These are phyloP conservation scores for Drosophila rufa DNA, from an alignment of 1,140 invertebrate species.

Conservation along the genomic window DNA sequence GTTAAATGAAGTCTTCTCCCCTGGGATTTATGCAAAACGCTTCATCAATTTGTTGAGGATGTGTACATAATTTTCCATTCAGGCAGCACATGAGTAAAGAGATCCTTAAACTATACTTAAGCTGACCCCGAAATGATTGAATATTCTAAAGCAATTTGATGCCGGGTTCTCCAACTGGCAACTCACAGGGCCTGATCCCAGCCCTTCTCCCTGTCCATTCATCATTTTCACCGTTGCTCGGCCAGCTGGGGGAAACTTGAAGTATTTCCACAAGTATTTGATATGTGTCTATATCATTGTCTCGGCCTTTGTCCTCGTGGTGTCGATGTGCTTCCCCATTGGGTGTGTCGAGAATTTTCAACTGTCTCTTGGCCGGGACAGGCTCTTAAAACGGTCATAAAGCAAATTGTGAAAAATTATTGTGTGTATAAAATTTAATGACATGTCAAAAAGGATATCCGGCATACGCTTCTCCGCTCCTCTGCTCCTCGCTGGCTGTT, in stretches of 20 bases:
- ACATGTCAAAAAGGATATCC: conserved; percentile 84
- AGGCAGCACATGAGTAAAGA: conserved; percentile 4
- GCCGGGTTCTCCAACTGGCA: conserved; percentile 10
- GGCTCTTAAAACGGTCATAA: conserved; percentile 79
- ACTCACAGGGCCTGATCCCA: conserved; percentile 23
- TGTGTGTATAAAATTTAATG: conserved; percentile 84
- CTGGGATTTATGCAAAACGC: conserved; percentile 32
- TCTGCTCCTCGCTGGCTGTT: not conserved
- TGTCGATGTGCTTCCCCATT: conserved; percentile 24
- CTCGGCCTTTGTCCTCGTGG: conserved; percentile 30
- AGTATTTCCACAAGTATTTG: conserved; percentile 25
- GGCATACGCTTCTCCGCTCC: conserved; percentile 55
- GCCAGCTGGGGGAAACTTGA: conserved; percentile 11
- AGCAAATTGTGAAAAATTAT: conserved; percentile 84
- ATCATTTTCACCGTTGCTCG: conserved; percentile 27
- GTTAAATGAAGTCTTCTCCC: conserved; percentile 21
- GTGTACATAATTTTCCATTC: conserved; percentile 39
- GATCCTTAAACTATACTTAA: conserved; percentile 28
- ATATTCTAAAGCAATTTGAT: conserved; percentile 39
- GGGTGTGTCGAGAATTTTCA: conserved; percentile 40
- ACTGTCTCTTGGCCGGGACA: conserved; percentile 28
- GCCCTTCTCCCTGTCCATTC: conserved; percentile 33
- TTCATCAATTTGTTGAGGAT: conserved; percentile 32
- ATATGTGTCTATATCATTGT: conserved; percentile 37
- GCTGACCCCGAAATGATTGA: conserved; percentile 37